phyloP scores from a whole-genome alignment of 1,140 invertebrate genomes.

The Marisa cornuarietis region DNA sequence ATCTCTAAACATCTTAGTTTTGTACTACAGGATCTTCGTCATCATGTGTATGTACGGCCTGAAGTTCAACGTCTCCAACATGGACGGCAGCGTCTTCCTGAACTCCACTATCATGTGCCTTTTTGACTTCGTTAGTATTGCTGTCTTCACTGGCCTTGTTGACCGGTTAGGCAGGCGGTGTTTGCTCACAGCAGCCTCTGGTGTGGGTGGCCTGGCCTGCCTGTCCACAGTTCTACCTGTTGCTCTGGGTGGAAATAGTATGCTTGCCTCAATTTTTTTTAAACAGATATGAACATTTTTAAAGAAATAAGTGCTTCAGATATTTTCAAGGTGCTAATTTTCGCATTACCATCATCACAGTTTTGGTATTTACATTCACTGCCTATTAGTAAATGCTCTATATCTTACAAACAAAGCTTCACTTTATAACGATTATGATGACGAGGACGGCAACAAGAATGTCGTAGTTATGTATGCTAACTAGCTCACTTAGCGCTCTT shows the following conservation, averaged over 20 bases:
- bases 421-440: too few species aligned
- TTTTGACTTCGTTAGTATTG: slow-evolving; percentile 81
- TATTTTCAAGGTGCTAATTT: too few species aligned
- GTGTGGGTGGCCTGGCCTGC: slow-evolving; percentile 41
- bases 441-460: too few species aligned
- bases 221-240: slow-evolving; percentile 33
- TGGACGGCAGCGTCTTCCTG: slow-evolving; percentile 50
- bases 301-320: too few species aligned
- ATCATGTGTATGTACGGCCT: slow-evolving; percentile 73
- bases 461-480: too few species aligned
- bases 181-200: slow-evolving; percentile 31
- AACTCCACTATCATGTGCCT: slow-evolving; percentile 66
- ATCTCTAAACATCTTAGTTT: background rate
- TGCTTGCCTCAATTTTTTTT: background rate
- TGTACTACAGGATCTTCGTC: slow-evolving; percentile 71
- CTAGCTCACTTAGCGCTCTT: too few species aligned
- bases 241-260: slow-evolving; percentile 27
- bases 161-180: slow-evolving; percentile 38
- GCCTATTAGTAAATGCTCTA: too few species aligned
- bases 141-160: slow-evolving; percentile 69
- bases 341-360: too few species aligned
- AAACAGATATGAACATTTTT: too few species aligned
- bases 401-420: too few species aligned
- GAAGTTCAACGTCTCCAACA: slow-evolving; percentile 63
- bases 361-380: too few species aligned